phyloP scores from a whole-genome alignment of 1,140 invertebrate genomes.

The Diachasma alloeum region DNA sequence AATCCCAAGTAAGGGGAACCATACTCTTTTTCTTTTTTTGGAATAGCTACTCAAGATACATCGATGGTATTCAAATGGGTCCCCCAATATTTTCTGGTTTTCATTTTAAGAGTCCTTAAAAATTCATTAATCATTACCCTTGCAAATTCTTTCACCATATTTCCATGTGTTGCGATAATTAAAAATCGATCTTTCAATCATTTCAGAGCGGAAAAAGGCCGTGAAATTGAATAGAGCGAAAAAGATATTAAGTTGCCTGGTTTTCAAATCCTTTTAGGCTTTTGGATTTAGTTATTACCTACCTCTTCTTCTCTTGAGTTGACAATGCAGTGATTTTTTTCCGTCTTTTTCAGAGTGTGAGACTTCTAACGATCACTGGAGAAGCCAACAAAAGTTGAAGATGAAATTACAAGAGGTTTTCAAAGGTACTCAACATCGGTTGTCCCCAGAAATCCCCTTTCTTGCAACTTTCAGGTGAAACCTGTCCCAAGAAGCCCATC shows the following conservation, averaged over 20 bases:
- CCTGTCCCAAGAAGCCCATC: background rate
- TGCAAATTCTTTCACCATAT: background rate
- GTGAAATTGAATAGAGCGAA: background rate
- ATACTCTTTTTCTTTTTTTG: background rate
- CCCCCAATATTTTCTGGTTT: background rate
- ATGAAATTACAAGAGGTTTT: background rate
- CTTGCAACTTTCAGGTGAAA: slow-evolving; percentile 7
- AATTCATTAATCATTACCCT: background rate
- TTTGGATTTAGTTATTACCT: background rate
- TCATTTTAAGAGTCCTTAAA: background rate
- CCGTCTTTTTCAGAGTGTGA: background rate
- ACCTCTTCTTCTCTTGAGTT: background rate
- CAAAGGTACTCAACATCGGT: background rate
- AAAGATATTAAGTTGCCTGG: background rate
- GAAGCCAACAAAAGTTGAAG: background rate
- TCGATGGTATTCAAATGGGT: background rate
- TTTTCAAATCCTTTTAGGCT: background rate
- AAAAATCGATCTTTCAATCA: background rate
- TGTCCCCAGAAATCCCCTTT: background rate
- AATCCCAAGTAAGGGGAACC: slow-evolving; percentile 1
- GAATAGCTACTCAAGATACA: background rate
- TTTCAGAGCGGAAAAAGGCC: background rate
- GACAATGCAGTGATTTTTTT: background rate
- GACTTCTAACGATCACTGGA: background rate
- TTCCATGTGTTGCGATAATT: background rate